A percentile compares a stretch with the other conserved stretches of the same genome.
Conservation (phyloP, 2,888 invertebrate genomes). For the Trichacis sp. region DNA sequence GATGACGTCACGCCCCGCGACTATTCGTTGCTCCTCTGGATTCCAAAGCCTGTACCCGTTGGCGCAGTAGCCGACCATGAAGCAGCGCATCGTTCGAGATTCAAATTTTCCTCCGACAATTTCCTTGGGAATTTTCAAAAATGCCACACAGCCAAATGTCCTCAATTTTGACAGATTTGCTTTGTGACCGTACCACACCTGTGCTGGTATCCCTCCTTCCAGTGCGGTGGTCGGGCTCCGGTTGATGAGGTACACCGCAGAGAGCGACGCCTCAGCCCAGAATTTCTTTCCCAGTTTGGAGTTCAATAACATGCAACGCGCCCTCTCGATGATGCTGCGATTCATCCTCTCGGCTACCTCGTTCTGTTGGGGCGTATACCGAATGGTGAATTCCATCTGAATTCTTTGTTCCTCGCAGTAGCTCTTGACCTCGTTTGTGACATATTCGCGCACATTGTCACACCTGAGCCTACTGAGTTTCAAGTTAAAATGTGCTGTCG, state of each 20-base stretch:
- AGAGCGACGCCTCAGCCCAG: too few relatives aligned
- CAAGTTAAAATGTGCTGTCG: too few relatives aligned
- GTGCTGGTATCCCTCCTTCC: too few relatives aligned
- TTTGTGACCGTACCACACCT: slow-evolving; percentile 48
- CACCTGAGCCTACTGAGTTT: slow-evolving; percentile 43
- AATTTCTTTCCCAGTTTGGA: slow-evolving; percentile 55
- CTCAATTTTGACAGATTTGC: slow-evolving; percentile 42
- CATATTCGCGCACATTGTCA: slow-evolving; percentile 50
- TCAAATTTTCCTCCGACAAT: slow-evolving; percentile 40
- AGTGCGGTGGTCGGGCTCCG: too few relatives aligned
- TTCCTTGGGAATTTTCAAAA: too few relatives aligned
- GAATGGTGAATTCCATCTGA: slow-evolving; percentile 43
- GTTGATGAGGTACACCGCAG: too few relatives aligned
- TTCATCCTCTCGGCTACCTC: too few relatives aligned
- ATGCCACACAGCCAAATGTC: slow-evolving; percentile 44
- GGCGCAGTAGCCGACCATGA: too few relatives aligned
- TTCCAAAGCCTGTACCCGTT: slow-evolving; percentile 20
- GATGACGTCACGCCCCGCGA: too few relatives aligned
- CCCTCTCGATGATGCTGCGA: slow-evolving; percentile 60
- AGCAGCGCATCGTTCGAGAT: slow-evolving; percentile 25
- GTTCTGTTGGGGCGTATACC: too few relatives aligned
- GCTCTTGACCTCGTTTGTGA: slow-evolving; percentile 42
- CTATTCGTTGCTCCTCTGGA: slow-evolving; percentile 6
- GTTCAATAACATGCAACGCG: slow-evolving; percentile 56
- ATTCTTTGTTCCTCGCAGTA: slow-evolving; percentile 46